These are phyloP conservation scores for Amphimedon queenslandica DNA, from an alignment of 37 sponge, comb jelly and placozoan genomes.

Conservation along the genomic window DNA sequence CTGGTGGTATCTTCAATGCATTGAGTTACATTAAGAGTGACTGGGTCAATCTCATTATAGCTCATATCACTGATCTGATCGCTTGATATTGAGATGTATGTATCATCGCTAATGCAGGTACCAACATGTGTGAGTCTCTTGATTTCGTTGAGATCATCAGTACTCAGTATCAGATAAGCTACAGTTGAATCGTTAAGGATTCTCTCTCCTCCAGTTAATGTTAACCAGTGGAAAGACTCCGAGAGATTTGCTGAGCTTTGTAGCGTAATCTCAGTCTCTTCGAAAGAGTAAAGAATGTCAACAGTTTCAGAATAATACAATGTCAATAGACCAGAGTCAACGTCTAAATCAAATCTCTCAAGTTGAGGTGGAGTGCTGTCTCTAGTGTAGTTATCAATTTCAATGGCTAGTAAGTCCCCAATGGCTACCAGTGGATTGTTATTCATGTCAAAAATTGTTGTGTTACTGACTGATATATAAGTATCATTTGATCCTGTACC, in stretches of 20 bases:
- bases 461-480: constrained; percentile 34
- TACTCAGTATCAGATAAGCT: constrained; percentile 35
- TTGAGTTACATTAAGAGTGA: constrained; percentile 33
- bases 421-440: constrained; percentile 48
- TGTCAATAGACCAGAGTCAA: constrained; percentile 59
- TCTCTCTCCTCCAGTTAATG: constrained; percentile 52
- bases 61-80: constrained; percentile 73
- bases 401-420: constrained; percentile 19
- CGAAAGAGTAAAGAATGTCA: constrained; percentile 49
- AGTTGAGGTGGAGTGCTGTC: constrained; percentile 68
- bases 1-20: constrained; percentile 65
- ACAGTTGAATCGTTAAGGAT: constrained; percentile 40
- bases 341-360: constrained; percentile 55
- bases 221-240: constrained; percentile 13
- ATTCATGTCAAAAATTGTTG: constrained; percentile 56
- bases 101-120: constrained; percentile 57
- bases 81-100: constrained; percentile 12
- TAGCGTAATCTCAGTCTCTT: constrained; percentile 60
- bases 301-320: constrained; percentile 83
- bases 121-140: constrained; percentile 69
- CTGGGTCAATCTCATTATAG: constrained; percentile 43
- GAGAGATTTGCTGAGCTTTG: constrained; percentile 39
- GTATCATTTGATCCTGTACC: constrained; percentile 55
- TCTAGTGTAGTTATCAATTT: constrained; percentile 19
- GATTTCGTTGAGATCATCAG: constrained; percentile 74